Evolutionary conservation across 1,140 invertebrate species (phyloP), one percentile per base, ranked within the genome.

Genomic region (Ectropis grisescens): DNA sequence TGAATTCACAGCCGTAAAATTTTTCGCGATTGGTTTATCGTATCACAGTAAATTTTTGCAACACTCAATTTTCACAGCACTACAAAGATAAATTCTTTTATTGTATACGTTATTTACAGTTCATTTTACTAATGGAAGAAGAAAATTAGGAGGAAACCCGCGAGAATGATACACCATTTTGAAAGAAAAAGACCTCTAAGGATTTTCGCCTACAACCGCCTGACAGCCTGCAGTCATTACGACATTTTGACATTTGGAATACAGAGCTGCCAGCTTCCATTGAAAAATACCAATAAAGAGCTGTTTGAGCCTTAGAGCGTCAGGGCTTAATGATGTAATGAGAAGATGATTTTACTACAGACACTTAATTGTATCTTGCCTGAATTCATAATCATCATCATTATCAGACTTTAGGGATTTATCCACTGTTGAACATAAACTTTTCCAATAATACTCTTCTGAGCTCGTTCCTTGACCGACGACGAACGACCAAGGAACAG

Each of bases 121-220:
- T 66, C 70, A 72, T 75, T 64, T 60, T 69, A 48, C 13, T 55
- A 53, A 47, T 58, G 68, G 54, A 57, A 61, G 34, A 57, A 57
- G 53, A 58, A 65, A 69, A 75, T 75, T 64, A 54, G 53, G 61
- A 62, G 58, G 55, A 74, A 76, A 70, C 61, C 58, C 65, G 69
- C 67, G 62, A 72, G 58, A 74, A 59, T 46, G 57, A 67, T 70
- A 67, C 69, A 79, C 74, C 74, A 76, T 76, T 74, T 68, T 76
- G 71, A 79, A 76, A 67, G 58, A 71, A 68, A 70, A 61, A 66
- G 53, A 47, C 57, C 57, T 58, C 59, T 62, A 78, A 72, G 65
- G 69, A 68, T 72, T 78, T 76, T 71, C 53, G 39, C 55, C 42
- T n/a, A n/a, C n/a, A n/a, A n/a, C 38, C 47, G 53, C 33, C 55